Evolutionary conservation across 2,888 invertebrate species (phyloP).

Genomic region (Torymus texanus): DNA sequence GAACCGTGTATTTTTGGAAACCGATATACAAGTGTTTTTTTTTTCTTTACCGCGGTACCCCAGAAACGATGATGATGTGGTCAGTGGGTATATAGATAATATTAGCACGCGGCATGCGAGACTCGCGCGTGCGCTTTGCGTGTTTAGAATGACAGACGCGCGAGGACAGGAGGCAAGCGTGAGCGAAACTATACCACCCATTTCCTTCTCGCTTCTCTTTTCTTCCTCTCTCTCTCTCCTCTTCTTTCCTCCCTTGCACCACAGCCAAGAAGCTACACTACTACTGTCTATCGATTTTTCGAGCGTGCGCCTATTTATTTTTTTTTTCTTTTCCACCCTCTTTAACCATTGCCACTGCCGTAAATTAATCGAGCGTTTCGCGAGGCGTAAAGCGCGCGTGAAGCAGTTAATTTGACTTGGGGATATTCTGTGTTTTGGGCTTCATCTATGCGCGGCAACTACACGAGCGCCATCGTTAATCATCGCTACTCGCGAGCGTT

Average conservation of each 20-base stretch:
- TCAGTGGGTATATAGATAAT: slow-evolving; percentile 59
- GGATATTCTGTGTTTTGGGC: slow-evolving; percentile 39
- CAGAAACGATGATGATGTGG: slow-evolving; percentile 2
- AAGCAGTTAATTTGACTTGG: slow-evolving; percentile 54
- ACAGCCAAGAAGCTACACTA: slow-evolving; percentile 55
- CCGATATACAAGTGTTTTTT: no score
- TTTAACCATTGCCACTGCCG: not conserved
- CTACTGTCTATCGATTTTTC: slow-evolving; percentile 42
- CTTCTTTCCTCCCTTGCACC: slow-evolving; percentile 46
- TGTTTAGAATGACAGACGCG: slow-evolving; percentile 71
- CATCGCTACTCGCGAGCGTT: slow-evolving; percentile 10
- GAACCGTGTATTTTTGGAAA: no score
- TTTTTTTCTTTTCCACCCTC: not conserved
- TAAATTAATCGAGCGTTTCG: slow-evolving; percentile 50
- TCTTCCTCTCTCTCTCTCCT: slow-evolving; percentile 61
- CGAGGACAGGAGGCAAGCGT: slow-evolving; percentile 70
- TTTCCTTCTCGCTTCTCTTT: slow-evolving; percentile 48
- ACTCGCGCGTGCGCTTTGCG: slow-evolving; percentile 63
- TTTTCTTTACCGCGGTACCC: no score
- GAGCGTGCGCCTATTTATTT: not conserved
- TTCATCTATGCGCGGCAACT: slow-evolving; percentile 12
- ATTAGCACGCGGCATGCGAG: slow-evolving; percentile 68
- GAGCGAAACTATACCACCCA: slow-evolving; percentile 56
- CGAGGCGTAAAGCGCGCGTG: slow-evolving; percentile 49
- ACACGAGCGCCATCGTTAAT: slow-evolving; percentile 51